Percentiles rank a stretch among this genome's conserved stretches.
Conservation (phyloP, 2,888 invertebrate genomes). For the Spisula subtruncata region DNA sequence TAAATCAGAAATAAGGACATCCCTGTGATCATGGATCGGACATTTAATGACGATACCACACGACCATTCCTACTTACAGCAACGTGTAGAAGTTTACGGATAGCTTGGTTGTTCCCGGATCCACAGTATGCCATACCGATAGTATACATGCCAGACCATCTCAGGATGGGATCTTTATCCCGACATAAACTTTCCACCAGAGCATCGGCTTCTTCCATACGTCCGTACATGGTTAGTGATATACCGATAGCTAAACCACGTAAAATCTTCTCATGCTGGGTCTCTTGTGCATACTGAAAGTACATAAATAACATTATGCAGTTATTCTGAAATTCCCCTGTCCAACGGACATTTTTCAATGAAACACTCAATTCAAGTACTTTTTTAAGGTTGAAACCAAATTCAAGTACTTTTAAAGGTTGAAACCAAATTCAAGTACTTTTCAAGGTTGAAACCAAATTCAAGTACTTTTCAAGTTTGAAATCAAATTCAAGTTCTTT, state of each 20-base stretch:
- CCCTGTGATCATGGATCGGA: no score
- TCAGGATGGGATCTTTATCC: constrained; percentile 97
- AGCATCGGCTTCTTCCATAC: constrained; percentile 98
- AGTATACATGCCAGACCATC: constrained; percentile 99
- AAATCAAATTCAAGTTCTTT: no score
- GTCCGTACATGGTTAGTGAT: constrained; percentile 98
- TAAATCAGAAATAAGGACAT: no score
- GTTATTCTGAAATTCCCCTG: no score
- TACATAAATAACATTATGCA: not conserved
- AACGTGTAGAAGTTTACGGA: constrained; percentile 96
- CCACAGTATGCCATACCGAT: constrained; percentile 99
- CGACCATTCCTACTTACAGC: constrained; percentile 91
- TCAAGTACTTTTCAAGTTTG: no score
- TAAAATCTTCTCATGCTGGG: constrained; percentile 99
- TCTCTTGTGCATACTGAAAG: constrained; percentile 95
- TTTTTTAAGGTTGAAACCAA: no score
- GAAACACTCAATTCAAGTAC: no score
- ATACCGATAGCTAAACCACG: constrained; percentile 99
- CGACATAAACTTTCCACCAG: constrained; percentile 95
- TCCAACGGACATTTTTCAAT: no score
- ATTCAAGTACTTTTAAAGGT: no score
- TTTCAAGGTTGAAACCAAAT: no score
- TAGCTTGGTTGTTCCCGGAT: constrained; percentile 98
- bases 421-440: no score
- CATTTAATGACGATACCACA: not conserved